Evolutionary conservation across 1,140 invertebrate genomes (phyloP).

Genomic region (Camponotus pennsylvanicus): DNA sequence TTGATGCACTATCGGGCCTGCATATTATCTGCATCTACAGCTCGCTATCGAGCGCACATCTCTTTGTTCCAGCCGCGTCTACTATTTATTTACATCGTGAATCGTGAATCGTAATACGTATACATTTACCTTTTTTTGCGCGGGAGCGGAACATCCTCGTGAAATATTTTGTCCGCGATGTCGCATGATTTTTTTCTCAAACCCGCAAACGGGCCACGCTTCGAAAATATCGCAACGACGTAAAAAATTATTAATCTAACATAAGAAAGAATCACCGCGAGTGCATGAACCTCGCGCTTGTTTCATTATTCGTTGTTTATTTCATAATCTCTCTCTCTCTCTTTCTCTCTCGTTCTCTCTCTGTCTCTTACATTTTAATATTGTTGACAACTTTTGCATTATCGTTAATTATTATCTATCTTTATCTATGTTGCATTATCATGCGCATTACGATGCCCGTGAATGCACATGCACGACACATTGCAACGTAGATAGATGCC

Average conservation of each 20-base stretch:
- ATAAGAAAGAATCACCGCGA: background rate
- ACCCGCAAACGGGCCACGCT: background rate
- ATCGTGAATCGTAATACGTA: conserved; percentile 37
- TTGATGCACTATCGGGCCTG: conserved; percentile 57
- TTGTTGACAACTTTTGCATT: background rate
- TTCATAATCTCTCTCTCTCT: background rate
- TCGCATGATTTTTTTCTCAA: background rate
- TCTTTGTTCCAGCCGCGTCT: conserved; percentile 27
- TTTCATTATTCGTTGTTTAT: too few species aligned
- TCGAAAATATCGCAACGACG: conserved; percentile 19
- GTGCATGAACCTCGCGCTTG: background rate
- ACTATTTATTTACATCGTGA: conserved; percentile 47
- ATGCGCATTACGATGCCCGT: background rate
- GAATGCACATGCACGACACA: background rate
- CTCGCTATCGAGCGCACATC: conserved; percentile 34
- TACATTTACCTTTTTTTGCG: conserved; percentile 10
- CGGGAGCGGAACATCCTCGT: background rate
- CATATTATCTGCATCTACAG: conserved; percentile 59
- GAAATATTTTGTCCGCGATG: conserved; percentile 22
- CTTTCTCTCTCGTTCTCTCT: too few species aligned
- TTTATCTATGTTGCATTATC: background rate
- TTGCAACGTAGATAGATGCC: too few species aligned
- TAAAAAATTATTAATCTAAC: conserved; percentile 33
- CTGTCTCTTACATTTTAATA: background rate
- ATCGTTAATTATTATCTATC: conserved; percentile 33